phyloP scores from a whole-genome alignment of 2,113 vertebrate genomes.

The Pipra filicauda region DNA sequence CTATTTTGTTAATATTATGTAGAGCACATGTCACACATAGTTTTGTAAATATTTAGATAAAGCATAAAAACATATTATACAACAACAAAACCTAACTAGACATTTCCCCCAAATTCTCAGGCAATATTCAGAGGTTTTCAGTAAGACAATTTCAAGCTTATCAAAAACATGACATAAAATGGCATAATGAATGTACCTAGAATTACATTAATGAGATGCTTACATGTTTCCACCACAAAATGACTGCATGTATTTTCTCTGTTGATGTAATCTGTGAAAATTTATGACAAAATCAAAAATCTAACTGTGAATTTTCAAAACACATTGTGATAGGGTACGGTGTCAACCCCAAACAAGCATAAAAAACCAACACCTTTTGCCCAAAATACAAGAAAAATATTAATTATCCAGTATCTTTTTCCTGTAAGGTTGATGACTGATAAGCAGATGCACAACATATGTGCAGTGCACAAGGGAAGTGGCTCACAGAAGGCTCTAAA shows the following conservation, averaged over 20 bases:
- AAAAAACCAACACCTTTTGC: constrained; percentile 32
- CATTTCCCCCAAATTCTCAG: background rate
- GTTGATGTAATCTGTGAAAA: constrained; percentile 83
- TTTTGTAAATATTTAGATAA: background rate
- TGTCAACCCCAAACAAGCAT: constrained; percentile 70
- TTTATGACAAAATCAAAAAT: constrained; percentile 84
- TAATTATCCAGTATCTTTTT: background rate
- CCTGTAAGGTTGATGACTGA: background rate
- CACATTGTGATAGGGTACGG: constrained; percentile 73
- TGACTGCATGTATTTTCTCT: constrained; percentile 84
- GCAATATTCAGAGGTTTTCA: constrained; percentile 23
- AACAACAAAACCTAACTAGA: background rate
- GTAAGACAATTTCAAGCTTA: constrained; percentile 33
- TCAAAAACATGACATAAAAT: constrained; percentile 65
- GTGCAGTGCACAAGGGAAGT: background rate
- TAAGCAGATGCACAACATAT: background rate
- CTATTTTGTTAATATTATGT: background rate
- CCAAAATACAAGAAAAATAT: constrained; percentile 17
- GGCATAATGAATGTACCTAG: constrained; percentile 78
- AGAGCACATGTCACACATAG: background rate
- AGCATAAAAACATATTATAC: background rate
- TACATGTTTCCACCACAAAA: constrained; percentile 84
- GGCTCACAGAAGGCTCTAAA: constrained; percentile 46
- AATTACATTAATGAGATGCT: constrained; percentile 82
- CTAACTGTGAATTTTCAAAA: constrained; percentile 79